Percentiles rank a stretch among this genome's conserved stretches.
phyloP scores from a whole-genome alignment of 2,113 vertebrate species.

The Seriola rivoliana region DNA sequence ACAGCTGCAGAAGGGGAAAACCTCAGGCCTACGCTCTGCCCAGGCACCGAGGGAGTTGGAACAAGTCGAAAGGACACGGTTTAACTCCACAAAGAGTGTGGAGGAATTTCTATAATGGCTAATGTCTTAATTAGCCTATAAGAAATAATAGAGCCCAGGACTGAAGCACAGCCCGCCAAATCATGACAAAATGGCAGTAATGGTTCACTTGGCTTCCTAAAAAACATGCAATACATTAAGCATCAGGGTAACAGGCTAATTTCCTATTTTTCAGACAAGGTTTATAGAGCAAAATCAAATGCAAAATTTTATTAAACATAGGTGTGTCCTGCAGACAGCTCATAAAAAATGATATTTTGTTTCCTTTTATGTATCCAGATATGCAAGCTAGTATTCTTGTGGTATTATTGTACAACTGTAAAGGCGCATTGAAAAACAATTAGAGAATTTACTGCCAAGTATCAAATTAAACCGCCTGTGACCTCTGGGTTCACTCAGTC shows the following conservation, averaged over 20 bases:
- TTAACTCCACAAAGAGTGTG: conserved; percentile 71
- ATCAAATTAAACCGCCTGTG: conserved; percentile 82
- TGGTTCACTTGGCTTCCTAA: conserved; percentile 71
- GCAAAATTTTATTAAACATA: conserved; percentile 82
- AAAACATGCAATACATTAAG: conserved; percentile 83
- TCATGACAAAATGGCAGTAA: conserved; percentile 83
- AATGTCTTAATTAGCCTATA: conserved; percentile 87
- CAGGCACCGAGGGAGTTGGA: conserved; percentile 73
- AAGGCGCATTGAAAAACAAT: conserved; percentile 82
- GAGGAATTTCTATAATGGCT: conserved; percentile 84
- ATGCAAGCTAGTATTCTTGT: conserved; percentile 81
- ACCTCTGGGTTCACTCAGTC: conserved; percentile 79
- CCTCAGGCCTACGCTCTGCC: conserved; percentile 63
- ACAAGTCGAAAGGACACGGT: conserved; percentile 72
- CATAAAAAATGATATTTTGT: conserved; percentile 83
- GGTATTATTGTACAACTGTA: conserved; percentile 82
- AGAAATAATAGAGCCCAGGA: conserved; percentile 85
- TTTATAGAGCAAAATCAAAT: conserved; percentile 80
- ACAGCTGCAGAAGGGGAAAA: conserved; percentile 66
- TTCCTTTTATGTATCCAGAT: conserved; percentile 83
- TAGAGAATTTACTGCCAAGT: conserved; percentile 82
- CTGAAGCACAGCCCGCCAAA: conserved; percentile 78
- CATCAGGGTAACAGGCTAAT: conserved; percentile 77
- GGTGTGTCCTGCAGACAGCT: conserved; percentile 84
- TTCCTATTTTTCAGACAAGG: conserved; percentile 81